Percentiles rank a stretch among this genome's conserved stretches.
Evolutionary conservation across 2,113 vertebrate species (phyloP).

Genomic region (Tichodroma muraria): DNA sequence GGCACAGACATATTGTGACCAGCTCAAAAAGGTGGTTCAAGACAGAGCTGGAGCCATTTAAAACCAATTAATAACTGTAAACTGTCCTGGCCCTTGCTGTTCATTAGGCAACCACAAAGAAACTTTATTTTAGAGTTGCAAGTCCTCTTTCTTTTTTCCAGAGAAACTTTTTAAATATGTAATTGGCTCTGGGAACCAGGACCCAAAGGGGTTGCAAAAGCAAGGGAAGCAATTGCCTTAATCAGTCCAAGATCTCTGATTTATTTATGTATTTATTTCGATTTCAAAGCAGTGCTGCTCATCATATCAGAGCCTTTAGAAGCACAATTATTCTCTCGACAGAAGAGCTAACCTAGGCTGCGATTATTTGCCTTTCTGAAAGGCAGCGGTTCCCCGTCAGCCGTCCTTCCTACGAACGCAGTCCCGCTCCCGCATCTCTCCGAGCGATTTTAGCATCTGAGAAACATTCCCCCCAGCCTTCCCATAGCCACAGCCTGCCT

Average conservation of each 20-base stretch:
- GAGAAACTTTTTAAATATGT: conserved; percentile 64
- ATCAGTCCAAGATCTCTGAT: conserved; percentile 62
- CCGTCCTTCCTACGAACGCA: background rate
- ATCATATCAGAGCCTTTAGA: conserved; percentile 59
- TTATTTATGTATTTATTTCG: conserved; percentile 69
- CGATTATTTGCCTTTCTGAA: conserved; percentile 59
- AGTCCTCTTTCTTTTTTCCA: background rate
- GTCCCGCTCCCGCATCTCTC: background rate
- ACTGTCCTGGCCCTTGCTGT: conserved; percentile 19
- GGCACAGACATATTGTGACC: background rate
- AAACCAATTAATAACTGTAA: conserved; percentile 64
- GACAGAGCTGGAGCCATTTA: conserved; percentile 21
- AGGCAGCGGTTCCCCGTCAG: background rate
- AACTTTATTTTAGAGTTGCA: conserved; percentile 64
- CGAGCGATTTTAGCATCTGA: background rate
- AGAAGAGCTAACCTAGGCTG: conserved; percentile 52
- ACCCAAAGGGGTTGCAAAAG: conserved; percentile 58
- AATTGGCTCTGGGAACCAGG: conserved; percentile 64
- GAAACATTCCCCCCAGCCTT: conserved; percentile 26
- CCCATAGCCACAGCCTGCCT: background rate
- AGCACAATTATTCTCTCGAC: conserved; percentile 62
- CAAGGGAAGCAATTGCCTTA: conserved; percentile 59
- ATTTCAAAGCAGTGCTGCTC: conserved; percentile 59
- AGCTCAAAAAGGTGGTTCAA: conserved; percentile 31
- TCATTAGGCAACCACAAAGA: conserved; percentile 61